phyloP scores from a whole-genome alignment of 2,888 invertebrate species.

The Ennomos fuscantarius region DNA sequence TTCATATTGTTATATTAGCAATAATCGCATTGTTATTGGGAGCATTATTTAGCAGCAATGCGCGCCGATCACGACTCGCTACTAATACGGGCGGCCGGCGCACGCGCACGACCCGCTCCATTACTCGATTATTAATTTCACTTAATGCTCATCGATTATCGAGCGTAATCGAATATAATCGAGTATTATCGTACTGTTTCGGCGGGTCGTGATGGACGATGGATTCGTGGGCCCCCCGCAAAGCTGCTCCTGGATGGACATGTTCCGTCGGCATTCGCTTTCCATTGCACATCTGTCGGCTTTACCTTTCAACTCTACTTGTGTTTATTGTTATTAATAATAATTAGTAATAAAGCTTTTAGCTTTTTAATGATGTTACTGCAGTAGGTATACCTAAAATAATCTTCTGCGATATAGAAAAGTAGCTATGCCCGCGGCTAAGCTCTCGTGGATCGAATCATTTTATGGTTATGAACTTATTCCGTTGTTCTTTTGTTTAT shows the following conservation, averaged over 20 bases:
- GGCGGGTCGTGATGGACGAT: constrained; percentile 75
- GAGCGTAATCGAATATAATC: constrained; percentile 73
- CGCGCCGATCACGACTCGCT: constrained; percentile 58
- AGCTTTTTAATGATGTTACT: background rate
- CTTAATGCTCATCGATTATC: constrained; percentile 82
- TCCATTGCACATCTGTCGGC: constrained; percentile 24
- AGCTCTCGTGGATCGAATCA: too few relatives aligned
- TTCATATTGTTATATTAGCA: constrained; percentile 38
- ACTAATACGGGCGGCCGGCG: constrained; percentile 65
- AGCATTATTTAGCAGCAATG: constrained; percentile 58
- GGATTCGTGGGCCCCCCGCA: constrained; percentile 71
- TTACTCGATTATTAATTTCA: constrained; percentile 84
- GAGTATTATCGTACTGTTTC: constrained; percentile 78
- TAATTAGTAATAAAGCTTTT: too few relatives aligned
- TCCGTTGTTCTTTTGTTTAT: too few relatives aligned
- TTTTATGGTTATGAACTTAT: too few relatives aligned
- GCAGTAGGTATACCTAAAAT: too few relatives aligned
- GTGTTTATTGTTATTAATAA: too few relatives aligned
- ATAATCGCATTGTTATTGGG: constrained; percentile 60
- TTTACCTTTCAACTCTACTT: background rate
- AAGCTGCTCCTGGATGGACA: constrained; percentile 61
- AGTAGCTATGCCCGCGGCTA: too few relatives aligned
- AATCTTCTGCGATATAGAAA: too few relatives aligned
- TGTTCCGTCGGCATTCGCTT: constrained; percentile 58
- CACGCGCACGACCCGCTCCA: constrained; percentile 74